Evolutionary conservation across 1,140 invertebrate genomes (phyloP).

Genomic region (Diuraphis noxia): DNA sequence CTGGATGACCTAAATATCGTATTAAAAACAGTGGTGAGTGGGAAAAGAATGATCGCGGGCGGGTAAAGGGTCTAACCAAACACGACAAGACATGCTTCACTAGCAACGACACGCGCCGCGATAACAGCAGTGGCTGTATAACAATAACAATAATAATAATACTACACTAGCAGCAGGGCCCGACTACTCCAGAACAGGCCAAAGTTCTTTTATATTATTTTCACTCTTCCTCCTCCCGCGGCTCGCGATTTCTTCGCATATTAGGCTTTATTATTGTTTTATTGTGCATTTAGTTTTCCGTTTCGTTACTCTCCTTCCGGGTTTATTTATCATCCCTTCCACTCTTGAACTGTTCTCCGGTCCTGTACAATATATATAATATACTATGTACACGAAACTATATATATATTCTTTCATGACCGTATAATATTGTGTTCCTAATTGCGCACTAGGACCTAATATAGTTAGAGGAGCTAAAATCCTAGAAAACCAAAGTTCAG

Average conservation of each 20-base stretch:
- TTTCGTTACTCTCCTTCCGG: not conserved
- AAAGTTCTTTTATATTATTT: not conserved
- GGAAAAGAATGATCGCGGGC: not conserved
- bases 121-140: not conserved
- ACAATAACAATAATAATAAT: slow-evolving; percentile 2
- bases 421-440: no score
- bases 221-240: not conserved
- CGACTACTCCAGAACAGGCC: not conserved
- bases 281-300: slow-evolving; percentile 7
- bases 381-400: not conserved
- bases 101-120: not conserved
- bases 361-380: not conserved
- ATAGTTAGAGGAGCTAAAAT: no score
- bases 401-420: not conserved
- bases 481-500: no score
- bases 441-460: no score
- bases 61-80: slow-evolving; percentile 23
- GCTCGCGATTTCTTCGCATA: not conserved
- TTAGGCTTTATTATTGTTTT: slow-evolving; percentile 6
- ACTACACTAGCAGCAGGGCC: not conserved
- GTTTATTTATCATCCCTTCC: not conserved
- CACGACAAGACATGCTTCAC: slow-evolving; percentile 21
- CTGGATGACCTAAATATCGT: slow-evolving; percentile 32
- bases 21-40: not conserved
- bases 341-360: not conserved